phyloP scores from a whole-genome alignment of 2,888 invertebrate genomes.

The Strigamia transsilvanica region DNA sequence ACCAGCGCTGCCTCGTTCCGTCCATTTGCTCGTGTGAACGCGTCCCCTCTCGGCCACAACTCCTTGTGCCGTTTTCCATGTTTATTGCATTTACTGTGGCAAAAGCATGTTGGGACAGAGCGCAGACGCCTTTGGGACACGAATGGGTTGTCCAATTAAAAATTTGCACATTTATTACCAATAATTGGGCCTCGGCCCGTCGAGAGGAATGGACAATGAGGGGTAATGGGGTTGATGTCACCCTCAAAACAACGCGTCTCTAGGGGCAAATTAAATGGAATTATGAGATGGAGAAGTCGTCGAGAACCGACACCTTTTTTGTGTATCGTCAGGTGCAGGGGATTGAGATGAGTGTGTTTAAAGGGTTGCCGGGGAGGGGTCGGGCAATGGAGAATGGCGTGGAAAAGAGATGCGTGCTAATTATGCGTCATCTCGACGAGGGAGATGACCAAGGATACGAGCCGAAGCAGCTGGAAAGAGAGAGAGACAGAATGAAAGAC shows the following conservation, averaged over 20 bases:
- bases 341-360: not conserved
- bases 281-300: constrained; percentile 23
- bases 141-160: constrained; percentile 51
- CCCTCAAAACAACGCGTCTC: constrained; percentile 15
- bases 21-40: constrained; percentile 46
- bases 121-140: constrained; percentile 41
- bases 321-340: constrained; percentile 37
- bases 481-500: not conserved
- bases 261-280: constrained; percentile 23
- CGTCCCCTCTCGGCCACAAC: constrained; percentile 41
- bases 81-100: constrained; percentile 50
- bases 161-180: constrained; percentile 55
- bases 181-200: constrained; percentile 50
- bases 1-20: constrained; percentile 46
- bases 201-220: constrained; percentile 41
- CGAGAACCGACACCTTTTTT: constrained; percentile 25
- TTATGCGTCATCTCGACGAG: constrained; percentile 32
- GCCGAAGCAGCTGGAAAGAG: constrained; percentile 16
- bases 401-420: constrained; percentile 37
- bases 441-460: constrained; percentile 39
- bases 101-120: constrained; percentile 23
- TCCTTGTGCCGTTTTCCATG: constrained; percentile 12
- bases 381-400: constrained; percentile 17
- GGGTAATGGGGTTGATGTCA: constrained; percentile 41
- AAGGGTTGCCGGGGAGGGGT: constrained; percentile 1